Percentiles rank a stretch among this genome's conserved stretches.
Evolutionary conservation across 2,113 vertebrate species (phyloP).

Genomic region (Apeltes quadracus): DNA sequence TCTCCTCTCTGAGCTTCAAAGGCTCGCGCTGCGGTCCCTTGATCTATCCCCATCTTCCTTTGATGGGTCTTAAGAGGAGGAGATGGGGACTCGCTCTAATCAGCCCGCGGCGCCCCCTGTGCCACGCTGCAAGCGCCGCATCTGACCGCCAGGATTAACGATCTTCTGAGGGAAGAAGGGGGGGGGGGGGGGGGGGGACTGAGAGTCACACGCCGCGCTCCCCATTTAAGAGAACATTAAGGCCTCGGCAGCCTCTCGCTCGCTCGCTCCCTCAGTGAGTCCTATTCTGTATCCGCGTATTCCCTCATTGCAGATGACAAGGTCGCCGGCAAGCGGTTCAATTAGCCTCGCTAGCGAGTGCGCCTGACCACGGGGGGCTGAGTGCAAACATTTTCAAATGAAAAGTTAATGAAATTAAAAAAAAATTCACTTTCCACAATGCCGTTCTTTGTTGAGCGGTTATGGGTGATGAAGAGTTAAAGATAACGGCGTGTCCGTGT

Average conservation of each 20-base stretch:
- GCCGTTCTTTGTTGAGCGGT: not conserved
- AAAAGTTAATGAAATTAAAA: constrained; percentile 37
- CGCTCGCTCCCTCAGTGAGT: constrained; percentile 51
- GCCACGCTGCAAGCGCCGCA: constrained; percentile 27
- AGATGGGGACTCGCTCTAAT: constrained; percentile 59
- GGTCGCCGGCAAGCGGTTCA: constrained; percentile 65
- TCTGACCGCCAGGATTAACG: constrained; percentile 65
- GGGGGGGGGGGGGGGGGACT: constrained; percentile 28
- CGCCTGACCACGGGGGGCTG: constrained; percentile 23
- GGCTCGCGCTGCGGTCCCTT: constrained; percentile 52
- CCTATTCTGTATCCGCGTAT: constrained; percentile 68
- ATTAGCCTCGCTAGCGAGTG: constrained; percentile 60
- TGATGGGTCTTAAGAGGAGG: constrained; percentile 73
- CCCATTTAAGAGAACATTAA: constrained; percentile 64
- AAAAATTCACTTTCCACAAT: no score
- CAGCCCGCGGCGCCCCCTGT: constrained; percentile 36
- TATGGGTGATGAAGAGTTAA: not conserved
- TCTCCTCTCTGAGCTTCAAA: constrained; percentile 71
- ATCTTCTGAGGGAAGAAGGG: constrained; percentile 53
- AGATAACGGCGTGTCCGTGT: not conserved
- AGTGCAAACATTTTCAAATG: constrained; percentile 25
- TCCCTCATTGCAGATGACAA: constrained; percentile 64
- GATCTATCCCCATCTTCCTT: constrained; percentile 69
- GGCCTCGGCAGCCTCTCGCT: constrained; percentile 23
- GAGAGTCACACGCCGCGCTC: constrained; percentile 38